Percentiles rank a stretch among this genome's conserved stretches.
These are phyloP conservation scores for Salpingus planirostris DNA, from an alignment of 2,888 invertebrate genomes.

Conservation along the genomic window DNA sequence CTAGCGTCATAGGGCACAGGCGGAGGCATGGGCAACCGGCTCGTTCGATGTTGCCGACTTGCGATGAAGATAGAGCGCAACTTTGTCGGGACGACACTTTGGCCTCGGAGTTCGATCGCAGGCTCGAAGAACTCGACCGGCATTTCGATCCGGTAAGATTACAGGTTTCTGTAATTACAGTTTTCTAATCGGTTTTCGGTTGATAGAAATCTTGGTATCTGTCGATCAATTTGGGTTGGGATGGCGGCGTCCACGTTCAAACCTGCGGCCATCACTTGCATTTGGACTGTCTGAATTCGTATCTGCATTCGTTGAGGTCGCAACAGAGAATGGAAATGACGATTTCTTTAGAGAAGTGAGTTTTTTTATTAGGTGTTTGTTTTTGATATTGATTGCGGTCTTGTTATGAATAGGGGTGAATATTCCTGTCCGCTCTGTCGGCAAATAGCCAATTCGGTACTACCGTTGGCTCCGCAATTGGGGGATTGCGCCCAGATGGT, in stretches of 20 bases:
- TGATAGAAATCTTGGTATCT: conserved; percentile 66
- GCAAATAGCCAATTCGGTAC: conserved; percentile 81
- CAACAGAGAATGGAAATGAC: too few relatives aligned
- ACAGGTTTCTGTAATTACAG: conserved; percentile 1
- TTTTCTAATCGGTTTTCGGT: background rate
- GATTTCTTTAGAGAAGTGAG: conserved; percentile 58
- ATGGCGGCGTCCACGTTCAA: conserved; percentile 87
- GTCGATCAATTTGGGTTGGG: conserved; percentile 75
- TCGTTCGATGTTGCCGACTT: conserved; percentile 52
- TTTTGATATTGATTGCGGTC: conserved; percentile 2
- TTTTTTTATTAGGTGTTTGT: conserved; percentile 17
- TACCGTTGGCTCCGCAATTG: conserved; percentile 70
- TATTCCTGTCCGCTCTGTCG: conserved; percentile 93
- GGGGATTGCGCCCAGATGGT: conserved; percentile 58
- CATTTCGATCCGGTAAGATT: conserved; percentile 63
- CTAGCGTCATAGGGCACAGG: conserved; percentile 79
- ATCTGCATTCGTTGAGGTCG: conserved; percentile 74
- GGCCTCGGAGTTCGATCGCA: conserved; percentile 66
- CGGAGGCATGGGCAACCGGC: conserved; percentile 46
- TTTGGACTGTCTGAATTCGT: conserved; percentile 86
- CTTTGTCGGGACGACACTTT: conserved; percentile 55
- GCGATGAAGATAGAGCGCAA: conserved; percentile 53
- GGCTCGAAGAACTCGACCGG: conserved; percentile 64
- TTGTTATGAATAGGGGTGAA: conserved; percentile 57
- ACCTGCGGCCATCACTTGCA: conserved; percentile 97